phyloP scores from a whole-genome alignment of 2,113 vertebrate genomes.

The Syngnathoides biaculeatus region DNA sequence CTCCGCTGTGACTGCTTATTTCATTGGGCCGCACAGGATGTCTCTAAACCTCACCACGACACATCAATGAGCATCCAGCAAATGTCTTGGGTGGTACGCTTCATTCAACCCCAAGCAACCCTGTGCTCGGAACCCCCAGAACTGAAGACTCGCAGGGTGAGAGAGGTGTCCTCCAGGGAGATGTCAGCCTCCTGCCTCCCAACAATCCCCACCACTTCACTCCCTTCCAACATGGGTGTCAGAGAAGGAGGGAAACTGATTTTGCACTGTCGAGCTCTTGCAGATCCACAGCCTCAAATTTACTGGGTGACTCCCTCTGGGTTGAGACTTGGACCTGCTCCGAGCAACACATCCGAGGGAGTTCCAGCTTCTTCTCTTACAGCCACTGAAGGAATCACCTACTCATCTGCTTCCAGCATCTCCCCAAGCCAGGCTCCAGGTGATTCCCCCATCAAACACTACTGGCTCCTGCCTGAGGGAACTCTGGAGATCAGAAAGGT shows the following conservation, averaged over 20 bases:
- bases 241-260: constrained; percentile 64
- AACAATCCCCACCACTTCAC: constrained; percentile 80
- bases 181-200: constrained; percentile 90
- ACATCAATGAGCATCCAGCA: constrained; percentile 43
- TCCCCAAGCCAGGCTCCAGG: constrained; percentile 1
- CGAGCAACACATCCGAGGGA: constrained; percentile 19
- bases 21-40: constrained; percentile 82
- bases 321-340: constrained; percentile 69
- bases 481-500: constrained; percentile 83
- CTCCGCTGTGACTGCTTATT: constrained; percentile 94
- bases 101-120: constrained; percentile 93
- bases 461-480: constrained; percentile 82
- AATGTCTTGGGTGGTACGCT: constrained; percentile 76
- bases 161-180: constrained; percentile 86
- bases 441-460: constrained; percentile 41
- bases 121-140: constrained; percentile 91
- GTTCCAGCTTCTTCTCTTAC: constrained; percentile 2
- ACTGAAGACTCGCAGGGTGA: constrained; percentile 78
- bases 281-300: constrained; percentile 87
- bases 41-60: constrained; percentile 52
- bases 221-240: constrained; percentile 77
- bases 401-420: constrained; percentile 11
- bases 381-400: constrained; percentile 26
- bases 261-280: constrained; percentile 89
- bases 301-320: constrained; percentile 92